Evolutionary conservation across 2,113 vertebrate species (phyloP).

Genomic region (Philantomba maxwellii): DNA sequence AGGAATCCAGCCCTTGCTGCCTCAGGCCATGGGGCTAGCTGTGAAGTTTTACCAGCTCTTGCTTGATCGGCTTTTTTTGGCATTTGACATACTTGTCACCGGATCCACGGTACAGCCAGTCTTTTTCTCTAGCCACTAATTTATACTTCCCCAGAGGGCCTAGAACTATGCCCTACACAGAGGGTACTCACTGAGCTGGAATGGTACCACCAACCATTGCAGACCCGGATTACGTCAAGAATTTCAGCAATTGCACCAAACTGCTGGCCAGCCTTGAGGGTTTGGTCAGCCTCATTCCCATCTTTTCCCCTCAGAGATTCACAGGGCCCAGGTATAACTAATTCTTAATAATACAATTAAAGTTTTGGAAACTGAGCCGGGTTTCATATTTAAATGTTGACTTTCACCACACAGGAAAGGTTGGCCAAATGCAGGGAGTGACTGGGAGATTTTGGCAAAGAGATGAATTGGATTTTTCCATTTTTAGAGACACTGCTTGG

Average conservation of each 20-base stretch:
- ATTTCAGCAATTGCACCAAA: neutral
- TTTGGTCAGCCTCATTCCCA: neutral
- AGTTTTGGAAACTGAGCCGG: neutral
- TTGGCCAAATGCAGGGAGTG: slow-evolving; percentile 39
- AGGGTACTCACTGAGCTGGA: neutral
- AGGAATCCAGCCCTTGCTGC: neutral
- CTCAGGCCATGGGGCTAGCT: neutral
- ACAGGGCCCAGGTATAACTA: neutral
- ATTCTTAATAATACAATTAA: slow-evolving; percentile 56
- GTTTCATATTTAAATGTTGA: slow-evolving; percentile 61
- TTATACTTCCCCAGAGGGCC: neutral
- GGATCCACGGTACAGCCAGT: neutral
- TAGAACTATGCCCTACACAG: neutral
- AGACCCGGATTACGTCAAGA: neutral
- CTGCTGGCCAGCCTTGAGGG: neutral
- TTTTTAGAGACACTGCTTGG: neutral
- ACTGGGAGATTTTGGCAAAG: slow-evolving; percentile 40
- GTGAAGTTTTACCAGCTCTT: neutral
- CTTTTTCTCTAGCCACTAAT: neutral
- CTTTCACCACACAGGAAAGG: slow-evolving; percentile 20
- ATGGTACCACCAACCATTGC: neutral
- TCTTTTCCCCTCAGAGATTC: neutral
- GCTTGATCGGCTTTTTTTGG: neutral
- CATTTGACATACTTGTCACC: neutral
- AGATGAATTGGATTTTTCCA: slow-evolving; percentile 55